A percentile compares a stretch with the other conserved stretches of the same genome.
Evolutionary conservation across 2,797 vertebrate species (phyloP).

Genomic region (Margarornis squamiger): DNA sequence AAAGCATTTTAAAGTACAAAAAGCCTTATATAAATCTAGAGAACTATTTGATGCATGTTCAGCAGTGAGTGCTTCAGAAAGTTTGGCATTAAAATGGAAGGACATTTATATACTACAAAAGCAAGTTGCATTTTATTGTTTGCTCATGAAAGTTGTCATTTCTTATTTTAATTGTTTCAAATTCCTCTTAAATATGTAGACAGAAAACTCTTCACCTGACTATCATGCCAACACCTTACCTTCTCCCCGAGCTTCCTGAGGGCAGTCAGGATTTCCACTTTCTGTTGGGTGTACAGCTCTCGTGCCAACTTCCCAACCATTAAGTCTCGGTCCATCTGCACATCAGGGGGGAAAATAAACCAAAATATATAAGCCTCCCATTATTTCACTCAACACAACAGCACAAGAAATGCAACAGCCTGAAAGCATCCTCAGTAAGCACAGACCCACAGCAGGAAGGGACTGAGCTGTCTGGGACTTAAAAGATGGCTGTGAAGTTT

Average conservation of each 20-base stretch:
- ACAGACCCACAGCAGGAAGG: not conserved
- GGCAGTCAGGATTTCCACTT: constrained; percentile 94
- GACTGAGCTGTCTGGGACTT: not conserved
- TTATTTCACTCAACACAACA: not conserved
- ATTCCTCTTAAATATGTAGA: not conserved
- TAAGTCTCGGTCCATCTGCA: constrained; percentile 94
- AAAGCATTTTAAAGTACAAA: not conserved
- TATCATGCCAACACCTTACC: constrained; percentile 71
- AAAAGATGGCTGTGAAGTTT: not conserved
- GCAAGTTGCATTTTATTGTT: not conserved
- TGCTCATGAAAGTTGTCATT: not conserved
- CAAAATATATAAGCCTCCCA: not conserved
- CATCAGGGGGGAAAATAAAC: not conserved
- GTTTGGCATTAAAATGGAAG: not conserved
- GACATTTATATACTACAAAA: not conserved
- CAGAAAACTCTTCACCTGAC: not conserved
- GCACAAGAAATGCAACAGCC: not conserved
- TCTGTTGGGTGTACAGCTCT: constrained; percentile 90
- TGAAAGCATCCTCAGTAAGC: not conserved
- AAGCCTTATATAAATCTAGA: not conserved
- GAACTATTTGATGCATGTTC: not conserved
- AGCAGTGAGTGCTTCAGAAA: not conserved
- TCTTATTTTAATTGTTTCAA: not conserved
- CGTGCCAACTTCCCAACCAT: constrained; percentile 91
- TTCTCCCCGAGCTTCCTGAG: constrained; percentile 94